Percentiles rank a stretch among this genome's conserved stretches.
Evolutionary conservation across 2,113 vertebrate genomes (phyloP).

Genomic region (Daphoenositta chrysoptera): DNA sequence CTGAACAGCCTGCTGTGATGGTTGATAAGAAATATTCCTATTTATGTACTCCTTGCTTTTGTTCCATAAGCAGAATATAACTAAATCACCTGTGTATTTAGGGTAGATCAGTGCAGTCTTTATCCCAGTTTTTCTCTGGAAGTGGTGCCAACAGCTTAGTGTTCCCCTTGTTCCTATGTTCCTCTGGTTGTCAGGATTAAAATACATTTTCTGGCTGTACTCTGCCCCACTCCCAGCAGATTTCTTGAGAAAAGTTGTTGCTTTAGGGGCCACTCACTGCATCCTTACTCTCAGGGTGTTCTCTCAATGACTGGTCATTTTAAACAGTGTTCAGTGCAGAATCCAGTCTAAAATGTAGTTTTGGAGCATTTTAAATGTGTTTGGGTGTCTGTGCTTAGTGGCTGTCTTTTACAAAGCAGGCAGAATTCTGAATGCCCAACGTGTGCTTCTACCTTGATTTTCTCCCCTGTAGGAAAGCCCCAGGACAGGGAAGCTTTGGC

Average conservation of each 20-base stretch:
- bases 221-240: background rate
- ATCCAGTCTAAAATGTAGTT: background rate
- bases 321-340: background rate
- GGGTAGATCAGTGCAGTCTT: background rate
- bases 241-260: background rate
- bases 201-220: background rate
- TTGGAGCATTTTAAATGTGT: background rate
- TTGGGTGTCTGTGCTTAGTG: background rate
- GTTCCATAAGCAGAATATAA: background rate
- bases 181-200: background rate
- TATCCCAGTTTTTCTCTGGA: background rate
- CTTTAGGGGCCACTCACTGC: fast-evolving
- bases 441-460: background rate
- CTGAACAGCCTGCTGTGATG: background rate
- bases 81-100: background rate
- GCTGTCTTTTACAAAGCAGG: background rate
- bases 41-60: background rate
- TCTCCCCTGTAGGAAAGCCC: background rate
- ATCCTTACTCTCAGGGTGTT: background rate
- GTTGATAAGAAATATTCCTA: background rate
- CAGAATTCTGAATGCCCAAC: background rate
- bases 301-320: background rate
- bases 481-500: background rate
- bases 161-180: background rate
- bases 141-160: background rate